Evolutionary conservation across 1,140 invertebrate species (phyloP), one percentile per base, ranked within the genome.

Genomic region (Pachyrhynchus sulphureomaculatus): DNA sequence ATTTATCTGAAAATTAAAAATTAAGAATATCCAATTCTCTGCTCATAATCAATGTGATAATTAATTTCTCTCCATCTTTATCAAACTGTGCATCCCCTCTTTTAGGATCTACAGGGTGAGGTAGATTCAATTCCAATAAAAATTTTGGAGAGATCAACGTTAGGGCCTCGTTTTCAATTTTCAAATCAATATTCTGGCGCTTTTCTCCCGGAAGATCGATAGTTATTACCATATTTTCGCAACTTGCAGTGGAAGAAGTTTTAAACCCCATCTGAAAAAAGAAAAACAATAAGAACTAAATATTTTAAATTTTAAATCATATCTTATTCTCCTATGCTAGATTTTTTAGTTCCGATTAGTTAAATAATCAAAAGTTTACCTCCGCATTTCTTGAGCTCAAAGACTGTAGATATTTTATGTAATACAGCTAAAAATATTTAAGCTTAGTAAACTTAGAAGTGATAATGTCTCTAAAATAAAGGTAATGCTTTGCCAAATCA

Each of bases 21-120:
- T 95, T 94, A 24, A 93, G 77, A 72, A 81, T 84, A 78, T 94
- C 92, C 69, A 90, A 85, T 72, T 93, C 91, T 58, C 91, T 80
- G 29, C 79, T 76, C 68, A 94, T 79, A 26, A 80, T 82, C 33
- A 93, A 75, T 15, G 84, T 89, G 10, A 94, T 78, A 62, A 83
- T 80, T 34, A 95, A 78, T 15, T 79, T 85, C 56, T 84, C 81
- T 17, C 79, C 76, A n/a, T 85, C 80, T n/a, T 74, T 64, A 72
- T 92, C 83, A 85, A 89, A 96, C 66, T 87, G 83, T 6, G 93
- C 92, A 58, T 86, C 86, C 2, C 90, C 90, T 17, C 76, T 78
- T 68, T 93, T 87, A 6, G 90, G 88, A 73, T 94, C 83, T 1
- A 93, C 86, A 0, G 83, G 80, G 74, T 94, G 90, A 0, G 90